Conservation (phyloP, 2,113 vertebrate genomes). For the Sebastes fasciatus region DNA sequence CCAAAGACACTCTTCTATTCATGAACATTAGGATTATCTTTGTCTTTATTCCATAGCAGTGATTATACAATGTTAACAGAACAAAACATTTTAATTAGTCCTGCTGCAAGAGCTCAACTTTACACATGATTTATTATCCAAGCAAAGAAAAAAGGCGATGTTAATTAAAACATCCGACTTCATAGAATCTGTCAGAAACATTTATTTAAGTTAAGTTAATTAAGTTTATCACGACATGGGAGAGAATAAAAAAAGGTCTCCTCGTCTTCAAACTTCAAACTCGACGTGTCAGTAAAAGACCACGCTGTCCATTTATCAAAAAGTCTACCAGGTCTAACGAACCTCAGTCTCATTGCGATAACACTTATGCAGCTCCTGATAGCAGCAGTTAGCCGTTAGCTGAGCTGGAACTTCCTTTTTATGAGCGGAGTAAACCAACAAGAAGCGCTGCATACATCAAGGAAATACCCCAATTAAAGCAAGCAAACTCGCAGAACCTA, state of each 20-base stretch:
- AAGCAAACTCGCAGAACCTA: slow-evolving; percentile 23
- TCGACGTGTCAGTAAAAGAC: background rate
- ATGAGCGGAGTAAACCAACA: slow-evolving; percentile 30
- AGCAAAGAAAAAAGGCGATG: background rate
- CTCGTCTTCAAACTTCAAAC: background rate
- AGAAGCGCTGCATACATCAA: slow-evolving; percentile 20
- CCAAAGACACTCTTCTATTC: slow-evolving; percentile 2
- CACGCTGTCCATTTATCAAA: background rate
- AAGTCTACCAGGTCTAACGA: background rate
- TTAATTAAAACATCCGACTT: slow-evolving; percentile 33
- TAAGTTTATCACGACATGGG: slow-evolving; percentile 4
- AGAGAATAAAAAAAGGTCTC: background rate
- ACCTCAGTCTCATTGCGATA: background rate
- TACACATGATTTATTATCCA: slow-evolving; percentile 23
- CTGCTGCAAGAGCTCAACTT: slow-evolving; percentile 23
- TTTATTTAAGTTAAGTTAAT: background rate
- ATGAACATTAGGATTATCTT: slow-evolving; percentile 20
- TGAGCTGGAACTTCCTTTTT: background rate
- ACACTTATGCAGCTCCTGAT: background rate
- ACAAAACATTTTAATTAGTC: slow-evolving; percentile 34
- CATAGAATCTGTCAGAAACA: slow-evolving; percentile 14
- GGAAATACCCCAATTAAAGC: slow-evolving; percentile 58
- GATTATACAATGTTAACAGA: slow-evolving; percentile 27
- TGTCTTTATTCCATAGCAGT: background rate
- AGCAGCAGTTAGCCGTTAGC: background rate